A percentile compares a stretch with the other conserved stretches of the same genome.
Conservation (phyloP, 2,113 vertebrate genomes). For the Boulengeromyrus knoepffleri region DNA sequence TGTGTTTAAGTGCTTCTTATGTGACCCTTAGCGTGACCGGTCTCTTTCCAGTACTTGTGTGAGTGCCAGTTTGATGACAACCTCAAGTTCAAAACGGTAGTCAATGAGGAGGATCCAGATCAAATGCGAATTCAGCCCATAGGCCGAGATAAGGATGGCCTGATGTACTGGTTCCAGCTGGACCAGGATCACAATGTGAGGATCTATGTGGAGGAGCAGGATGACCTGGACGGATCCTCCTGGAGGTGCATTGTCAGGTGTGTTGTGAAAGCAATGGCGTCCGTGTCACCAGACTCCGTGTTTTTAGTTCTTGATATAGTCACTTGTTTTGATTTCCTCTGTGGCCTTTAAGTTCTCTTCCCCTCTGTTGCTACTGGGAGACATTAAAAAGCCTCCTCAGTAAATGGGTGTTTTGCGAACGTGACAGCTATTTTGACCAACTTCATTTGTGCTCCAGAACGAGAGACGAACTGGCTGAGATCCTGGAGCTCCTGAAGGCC, state of each 20-base stretch:
- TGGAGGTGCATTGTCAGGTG: constrained; percentile 96
- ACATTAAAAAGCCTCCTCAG: background rate
- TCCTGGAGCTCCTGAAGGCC: constrained; percentile 83
- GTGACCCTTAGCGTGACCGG: constrained; percentile 17
- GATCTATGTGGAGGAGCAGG: constrained; percentile 95
- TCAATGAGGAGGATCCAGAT: constrained; percentile 92
- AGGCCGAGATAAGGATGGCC: constrained; percentile 81
- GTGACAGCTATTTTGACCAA: background rate
- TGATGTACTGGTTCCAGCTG: constrained; percentile 94
- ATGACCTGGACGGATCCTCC: constrained; percentile 86
- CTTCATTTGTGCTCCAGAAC: constrained; percentile 59
- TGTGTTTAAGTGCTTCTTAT: background rate
- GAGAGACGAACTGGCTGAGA: constrained; percentile 87
- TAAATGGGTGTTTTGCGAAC: background rate
- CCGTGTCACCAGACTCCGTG: background rate
- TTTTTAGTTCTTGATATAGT: background rate
- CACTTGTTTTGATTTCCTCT: background rate
- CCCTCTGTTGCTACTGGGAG: background rate
- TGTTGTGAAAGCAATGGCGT: background rate
- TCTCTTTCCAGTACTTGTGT: constrained; percentile 76
- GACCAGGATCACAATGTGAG: constrained; percentile 93
- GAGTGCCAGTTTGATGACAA: constrained; percentile 99
- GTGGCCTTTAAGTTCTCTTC: background rate
- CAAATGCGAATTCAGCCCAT: constrained; percentile 91
- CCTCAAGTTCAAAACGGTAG: constrained; percentile 88